Evolutionary conservation across 2,797 vertebrate genomes (phyloP).

Genomic region (Myripristis murdjan): DNA sequence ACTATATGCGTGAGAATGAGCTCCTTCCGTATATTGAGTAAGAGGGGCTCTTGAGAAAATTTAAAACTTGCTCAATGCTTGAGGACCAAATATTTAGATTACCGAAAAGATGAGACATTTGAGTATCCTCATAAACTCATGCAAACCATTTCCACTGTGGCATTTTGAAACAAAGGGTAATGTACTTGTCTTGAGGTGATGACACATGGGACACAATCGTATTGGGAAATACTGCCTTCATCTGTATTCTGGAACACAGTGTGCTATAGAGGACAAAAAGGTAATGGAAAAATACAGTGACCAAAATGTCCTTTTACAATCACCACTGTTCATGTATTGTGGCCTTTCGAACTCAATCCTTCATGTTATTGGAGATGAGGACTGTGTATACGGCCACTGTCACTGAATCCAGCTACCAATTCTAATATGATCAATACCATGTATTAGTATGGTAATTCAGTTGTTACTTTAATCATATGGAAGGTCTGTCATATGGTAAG

Average conservation of each 20-base stretch:
- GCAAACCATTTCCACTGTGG: slow-evolving; percentile 13
- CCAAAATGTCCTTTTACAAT: background rate
- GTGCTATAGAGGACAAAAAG: slow-evolving; percentile 12
- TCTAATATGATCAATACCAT: background rate
- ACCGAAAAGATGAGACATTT: slow-evolving; percentile 24
- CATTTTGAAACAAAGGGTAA: slow-evolving; percentile 33
- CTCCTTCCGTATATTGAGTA: slow-evolving; percentile 29
- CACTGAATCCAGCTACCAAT: too few species aligned
- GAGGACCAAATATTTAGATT: slow-evolving; percentile 62
- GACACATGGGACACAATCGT: background rate
- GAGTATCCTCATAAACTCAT: slow-evolving; percentile 19
- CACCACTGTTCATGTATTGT: background rate
- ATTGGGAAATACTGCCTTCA: slow-evolving; percentile 11
- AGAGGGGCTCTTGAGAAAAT: slow-evolving; percentile 18
- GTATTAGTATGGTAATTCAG: background rate
- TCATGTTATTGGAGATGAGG: too few species aligned
- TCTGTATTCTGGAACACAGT: slow-evolving; percentile 8
- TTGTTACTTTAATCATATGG: background rate
- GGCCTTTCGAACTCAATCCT: too few species aligned
- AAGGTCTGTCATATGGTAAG: background rate
- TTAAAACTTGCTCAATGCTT: slow-evolving; percentile 20
- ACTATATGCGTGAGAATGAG: slow-evolving; percentile 20
- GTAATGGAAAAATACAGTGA: background rate
- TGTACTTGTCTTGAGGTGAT: slow-evolving; percentile 18
- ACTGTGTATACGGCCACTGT: too few species aligned